phyloP scores from a whole-genome alignment of 30 jellyfish, hydroid and myxozoan species.

The Turritopsis rubra region DNA sequence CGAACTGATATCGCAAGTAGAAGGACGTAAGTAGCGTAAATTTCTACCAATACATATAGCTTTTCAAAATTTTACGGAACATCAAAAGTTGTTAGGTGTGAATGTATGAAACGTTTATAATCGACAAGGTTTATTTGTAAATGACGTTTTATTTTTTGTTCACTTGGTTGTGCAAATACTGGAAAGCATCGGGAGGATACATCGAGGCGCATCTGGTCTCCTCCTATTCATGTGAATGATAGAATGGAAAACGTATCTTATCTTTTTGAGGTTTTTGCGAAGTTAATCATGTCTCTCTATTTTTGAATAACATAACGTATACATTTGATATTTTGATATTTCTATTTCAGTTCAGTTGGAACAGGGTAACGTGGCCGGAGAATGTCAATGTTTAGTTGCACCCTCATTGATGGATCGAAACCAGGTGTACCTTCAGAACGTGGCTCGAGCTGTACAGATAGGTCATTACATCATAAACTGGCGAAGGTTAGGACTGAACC shows the following conservation, averaged over 20 bases:
- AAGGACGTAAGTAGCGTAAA: constrained; percentile 24
- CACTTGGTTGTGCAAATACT: neutral
- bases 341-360: constrained; percentile 47
- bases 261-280: too few species aligned
- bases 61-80: neutral
- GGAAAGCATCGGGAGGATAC: too few species aligned
- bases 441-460: constrained; percentile 33
- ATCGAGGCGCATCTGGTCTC: too few species aligned
- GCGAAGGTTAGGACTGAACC: constrained; percentile 48
- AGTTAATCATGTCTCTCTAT: too few species aligned
- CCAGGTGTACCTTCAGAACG: neutral
- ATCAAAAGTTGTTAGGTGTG: neutral
- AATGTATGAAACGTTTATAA: neutral
- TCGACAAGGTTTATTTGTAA: neutral
- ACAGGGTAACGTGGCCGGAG: constrained; percentile 76
- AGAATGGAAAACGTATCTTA: too few species aligned
- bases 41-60: neutral
- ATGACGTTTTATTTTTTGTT: neutral
- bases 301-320: too few species aligned
- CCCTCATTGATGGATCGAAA: neutral
- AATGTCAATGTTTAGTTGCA: constrained; percentile 67
- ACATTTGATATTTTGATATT: too few species aligned
- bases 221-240: too few species aligned
- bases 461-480: constrained; percentile 76
- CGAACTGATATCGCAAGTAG: constrained; percentile 15